Evolutionary conservation across 2,797 vertebrate genomes (phyloP).

Genomic region (Myotis vivesi): DNA sequence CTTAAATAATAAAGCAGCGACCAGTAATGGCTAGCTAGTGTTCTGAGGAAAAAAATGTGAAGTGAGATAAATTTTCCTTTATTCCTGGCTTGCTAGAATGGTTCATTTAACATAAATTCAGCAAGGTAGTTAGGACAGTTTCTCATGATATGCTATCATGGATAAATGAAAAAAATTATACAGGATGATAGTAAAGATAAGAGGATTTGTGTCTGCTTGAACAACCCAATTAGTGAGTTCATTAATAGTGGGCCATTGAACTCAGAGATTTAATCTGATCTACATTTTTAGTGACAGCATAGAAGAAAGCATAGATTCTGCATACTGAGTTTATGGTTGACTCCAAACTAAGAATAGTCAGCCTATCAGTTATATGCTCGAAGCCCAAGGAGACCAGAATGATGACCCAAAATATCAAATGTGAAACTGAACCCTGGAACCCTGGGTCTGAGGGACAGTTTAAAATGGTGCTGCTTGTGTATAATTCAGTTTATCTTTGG

Average conservation of each 20-base stretch:
- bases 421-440: neutral
- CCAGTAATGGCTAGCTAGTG: neutral
- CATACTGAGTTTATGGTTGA: conserved; percentile 12
- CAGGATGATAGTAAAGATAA: conserved; percentile 22
- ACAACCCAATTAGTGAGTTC: conserved; percentile 46
- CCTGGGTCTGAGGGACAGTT: neutral
- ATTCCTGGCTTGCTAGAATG: neutral
- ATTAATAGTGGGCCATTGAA: conserved; percentile 46
- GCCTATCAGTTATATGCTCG: neutral
- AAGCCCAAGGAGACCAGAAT: neutral
- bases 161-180: conserved; percentile 20
- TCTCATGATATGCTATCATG: neutral
- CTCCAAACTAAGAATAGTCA: neutral
- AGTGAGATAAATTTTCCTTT: conserved; percentile 45
- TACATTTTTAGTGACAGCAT: conserved; percentile 28
- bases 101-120: conserved; percentile 48
- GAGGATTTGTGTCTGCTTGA: conserved; percentile 50
- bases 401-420: neutral
- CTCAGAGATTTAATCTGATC: conserved; percentile 29
- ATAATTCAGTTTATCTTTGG: neutral
- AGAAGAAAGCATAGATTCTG: neutral
- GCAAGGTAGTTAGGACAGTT: conserved; percentile 8
- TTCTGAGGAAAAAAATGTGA: neutral
- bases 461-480: neutral
- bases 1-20: conserved; percentile 19